These are phyloP conservation scores for Ammodytes marinus DNA, from an alignment of 2,113 vertebrate genomes.

Conservation along the genomic window DNA sequence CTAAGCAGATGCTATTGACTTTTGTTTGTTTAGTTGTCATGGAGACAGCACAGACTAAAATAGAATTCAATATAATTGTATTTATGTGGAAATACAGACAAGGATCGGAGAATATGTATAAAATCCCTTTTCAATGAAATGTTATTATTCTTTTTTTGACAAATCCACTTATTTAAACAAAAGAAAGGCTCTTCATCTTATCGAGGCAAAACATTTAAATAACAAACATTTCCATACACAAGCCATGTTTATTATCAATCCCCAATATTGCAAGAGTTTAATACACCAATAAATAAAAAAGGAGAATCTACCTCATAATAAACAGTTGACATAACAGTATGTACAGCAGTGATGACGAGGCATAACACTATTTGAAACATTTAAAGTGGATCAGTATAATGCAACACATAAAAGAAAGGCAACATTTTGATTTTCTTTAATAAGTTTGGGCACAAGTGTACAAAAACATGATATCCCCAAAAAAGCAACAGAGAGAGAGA, in stretches of 20 bases:
- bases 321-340: background rate
- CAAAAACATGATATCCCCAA: conserved; percentile 35
- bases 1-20: background rate
- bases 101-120: background rate
- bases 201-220: background rate
- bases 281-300: conserved; percentile 3
- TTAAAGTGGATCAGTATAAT: background rate
- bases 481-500: conserved; percentile 7
- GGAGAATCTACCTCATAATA: background rate
- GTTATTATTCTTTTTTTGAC: background rate
- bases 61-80: background rate
- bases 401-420: background rate
- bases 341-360: background rate
- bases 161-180: background rate
- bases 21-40: background rate
- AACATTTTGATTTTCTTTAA: conserved; percentile 29
- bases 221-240: background rate
- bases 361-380: background rate
- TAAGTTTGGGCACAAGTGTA: conserved; percentile 36
- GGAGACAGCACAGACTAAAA: background rate
- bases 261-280: background rate
- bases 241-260: conserved; percentile 9
- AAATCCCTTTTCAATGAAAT: background rate
- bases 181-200: background rate
- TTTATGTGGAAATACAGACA: background rate